Conservation (phyloP, 2,888 invertebrate genomes). For the Lithophane semibrunnea region DNA sequence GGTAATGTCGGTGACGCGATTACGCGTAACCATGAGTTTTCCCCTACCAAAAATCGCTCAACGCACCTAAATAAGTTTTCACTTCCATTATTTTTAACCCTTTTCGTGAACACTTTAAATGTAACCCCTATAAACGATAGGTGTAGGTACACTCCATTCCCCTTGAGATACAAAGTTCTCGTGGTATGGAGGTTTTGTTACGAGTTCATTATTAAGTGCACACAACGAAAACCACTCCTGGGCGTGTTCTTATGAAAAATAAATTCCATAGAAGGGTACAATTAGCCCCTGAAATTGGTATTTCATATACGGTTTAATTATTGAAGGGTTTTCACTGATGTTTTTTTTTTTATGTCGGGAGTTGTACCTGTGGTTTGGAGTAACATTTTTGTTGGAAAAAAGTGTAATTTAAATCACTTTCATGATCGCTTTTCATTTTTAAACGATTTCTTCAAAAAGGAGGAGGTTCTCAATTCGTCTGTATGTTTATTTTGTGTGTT, state of each 20-base stretch:
- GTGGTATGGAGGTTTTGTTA: conserved; percentile 28
- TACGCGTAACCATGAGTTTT: too few relatives aligned
- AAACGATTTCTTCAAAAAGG: too few relatives aligned
- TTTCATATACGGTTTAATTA: conserved; percentile 31
- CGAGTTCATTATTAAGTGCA: conserved; percentile 52
- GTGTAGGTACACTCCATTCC: neutral
- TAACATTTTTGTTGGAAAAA: neutral
- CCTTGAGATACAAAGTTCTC: conserved; percentile 17
- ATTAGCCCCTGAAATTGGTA: conserved; percentile 40
- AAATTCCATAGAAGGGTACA: conserved; percentile 28
- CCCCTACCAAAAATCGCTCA: too few relatives aligned
- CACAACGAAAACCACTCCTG: conserved; percentile 36
- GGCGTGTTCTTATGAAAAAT: conserved; percentile 49
- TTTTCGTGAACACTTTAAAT: neutral
- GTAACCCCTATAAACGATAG: neutral
- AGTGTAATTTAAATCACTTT: neutral
- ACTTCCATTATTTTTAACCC: neutral
- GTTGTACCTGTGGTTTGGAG: neutral
- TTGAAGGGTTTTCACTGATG: conserved; percentile 23
- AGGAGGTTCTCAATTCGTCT: too few relatives aligned
- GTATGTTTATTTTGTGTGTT: too few relatives aligned
- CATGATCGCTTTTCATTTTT: neutral
- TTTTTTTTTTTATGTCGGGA: conserved; percentile 2
- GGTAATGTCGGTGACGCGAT: too few relatives aligned
- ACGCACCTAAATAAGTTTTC: too few relatives aligned